These are phyloP conservation scores for Chascanopsetta lugubris DNA, from an alignment of 2,113 vertebrate species.

Conservation along the genomic window DNA sequence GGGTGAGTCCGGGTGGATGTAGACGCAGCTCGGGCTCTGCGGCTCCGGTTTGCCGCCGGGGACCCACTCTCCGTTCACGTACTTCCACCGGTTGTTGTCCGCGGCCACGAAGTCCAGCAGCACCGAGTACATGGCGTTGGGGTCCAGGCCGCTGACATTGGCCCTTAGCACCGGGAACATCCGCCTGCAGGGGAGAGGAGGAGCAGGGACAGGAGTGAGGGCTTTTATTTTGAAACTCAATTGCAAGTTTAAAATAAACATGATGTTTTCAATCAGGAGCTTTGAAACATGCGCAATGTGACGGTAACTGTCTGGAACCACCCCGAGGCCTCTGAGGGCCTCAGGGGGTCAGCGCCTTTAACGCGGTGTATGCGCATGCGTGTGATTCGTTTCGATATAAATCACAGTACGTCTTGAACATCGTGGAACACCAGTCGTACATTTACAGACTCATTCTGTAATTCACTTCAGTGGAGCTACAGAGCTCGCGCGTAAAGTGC, in stretches of 20 bases:
- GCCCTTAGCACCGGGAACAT: conserved; percentile 85
- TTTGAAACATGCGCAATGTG: background rate
- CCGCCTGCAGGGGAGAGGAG: conserved; percentile 65
- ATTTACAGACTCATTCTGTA: background rate
- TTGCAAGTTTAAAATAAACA: too few relatives aligned
- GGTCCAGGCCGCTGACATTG: conserved; percentile 80
- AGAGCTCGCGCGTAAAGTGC: conserved; percentile 22
- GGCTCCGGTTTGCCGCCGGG: conserved; percentile 85
- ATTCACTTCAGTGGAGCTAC: background rate
- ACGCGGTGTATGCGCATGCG: background rate
- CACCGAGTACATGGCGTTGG: conserved; percentile 86
- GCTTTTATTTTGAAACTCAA: background rate
- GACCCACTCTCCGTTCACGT: conserved; percentile 86
- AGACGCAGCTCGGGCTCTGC: conserved; percentile 86
- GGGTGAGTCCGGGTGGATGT: conserved; percentile 86
- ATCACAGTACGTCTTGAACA: background rate
- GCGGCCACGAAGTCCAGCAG: conserved; percentile 85
- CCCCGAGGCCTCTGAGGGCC: background rate
- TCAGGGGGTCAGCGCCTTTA: background rate
- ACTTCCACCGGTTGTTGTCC: conserved; percentile 86
- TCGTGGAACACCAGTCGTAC: background rate
- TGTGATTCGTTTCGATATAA: background rate
- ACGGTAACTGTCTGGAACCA: background rate
- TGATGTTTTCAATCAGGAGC: background rate
- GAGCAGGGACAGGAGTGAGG: too few relatives aligned